These are phyloP conservation scores for Aythya baeri DNA, from an alignment of 2,113 vertebrate species.

Conservation along the genomic window DNA sequence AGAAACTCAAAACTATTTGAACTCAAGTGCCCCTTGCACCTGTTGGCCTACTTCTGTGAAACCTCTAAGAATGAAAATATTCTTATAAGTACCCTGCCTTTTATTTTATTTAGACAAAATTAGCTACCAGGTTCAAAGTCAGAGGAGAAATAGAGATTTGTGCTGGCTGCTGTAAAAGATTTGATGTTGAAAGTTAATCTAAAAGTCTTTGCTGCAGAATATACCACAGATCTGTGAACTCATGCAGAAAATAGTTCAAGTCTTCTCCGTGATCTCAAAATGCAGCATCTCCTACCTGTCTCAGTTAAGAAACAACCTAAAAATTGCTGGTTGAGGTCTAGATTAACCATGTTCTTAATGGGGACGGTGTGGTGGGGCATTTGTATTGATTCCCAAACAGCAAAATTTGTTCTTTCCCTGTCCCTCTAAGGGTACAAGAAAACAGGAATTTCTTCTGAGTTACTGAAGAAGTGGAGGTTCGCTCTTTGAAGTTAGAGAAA, in stretches of 20 bases:
- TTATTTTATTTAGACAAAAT: neutral
- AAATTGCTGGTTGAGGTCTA: neutral
- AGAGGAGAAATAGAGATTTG: neutral
- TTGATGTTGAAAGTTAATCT: neutral
- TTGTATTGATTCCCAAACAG: neutral
- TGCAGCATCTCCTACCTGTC: fast-evolving
- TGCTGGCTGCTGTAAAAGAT: neutral
- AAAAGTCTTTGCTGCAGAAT: neutral
- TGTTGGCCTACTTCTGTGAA: neutral
- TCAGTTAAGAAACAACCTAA: neutral
- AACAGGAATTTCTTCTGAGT: neutral
- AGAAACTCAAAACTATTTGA: neutral
- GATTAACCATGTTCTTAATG: neutral
- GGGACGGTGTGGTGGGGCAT: fast-evolving
- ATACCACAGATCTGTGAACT: neutral
- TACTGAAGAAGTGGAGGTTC: neutral
- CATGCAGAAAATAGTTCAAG: neutral
- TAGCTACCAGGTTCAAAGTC: neutral
- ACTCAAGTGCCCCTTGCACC: neutral
- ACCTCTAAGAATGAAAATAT: neutral
- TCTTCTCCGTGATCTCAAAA: neutral
- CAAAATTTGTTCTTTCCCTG: neutral
- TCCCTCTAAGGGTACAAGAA: neutral
- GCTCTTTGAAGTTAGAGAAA: neutral
- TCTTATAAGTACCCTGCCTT: neutral